Conservation (phyloP, 2,888 invertebrate species). For the Tholera decimalis region DNA sequence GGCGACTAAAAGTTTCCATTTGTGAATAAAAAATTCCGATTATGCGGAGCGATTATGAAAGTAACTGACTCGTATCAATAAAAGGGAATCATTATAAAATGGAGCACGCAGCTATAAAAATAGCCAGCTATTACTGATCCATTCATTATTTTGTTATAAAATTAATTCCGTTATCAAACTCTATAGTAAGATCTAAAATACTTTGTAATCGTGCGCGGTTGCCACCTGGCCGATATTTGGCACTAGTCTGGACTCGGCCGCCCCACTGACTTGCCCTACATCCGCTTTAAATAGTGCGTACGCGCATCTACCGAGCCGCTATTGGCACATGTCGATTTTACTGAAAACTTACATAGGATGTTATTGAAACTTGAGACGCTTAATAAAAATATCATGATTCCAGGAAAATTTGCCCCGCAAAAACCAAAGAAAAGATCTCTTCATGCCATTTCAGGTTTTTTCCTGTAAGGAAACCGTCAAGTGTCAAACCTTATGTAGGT, state of each 20-base stretch:
- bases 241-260: conserved; percentile 69
- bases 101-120: conserved; percentile 2
- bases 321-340: conserved; percentile 74
- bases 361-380: conserved; percentile 61
- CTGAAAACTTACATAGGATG: conserved; percentile 61
- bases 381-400: conserved; percentile 4
- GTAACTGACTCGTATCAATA: background rate
- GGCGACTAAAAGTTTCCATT: conserved; percentile 31
- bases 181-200: conserved; percentile 68
- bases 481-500: no score
- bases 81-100: background rate
- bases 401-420: background rate
- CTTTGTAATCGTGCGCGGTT: conserved; percentile 60
- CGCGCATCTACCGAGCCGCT: conserved; percentile 65
- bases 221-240: conserved; percentile 78
- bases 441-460: background rate
- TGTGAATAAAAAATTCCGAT: conserved; percentile 11
- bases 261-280: conserved; percentile 84
- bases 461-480: background rate
- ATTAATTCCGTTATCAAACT: conserved; percentile 24
- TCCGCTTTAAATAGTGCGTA: conserved; percentile 79
- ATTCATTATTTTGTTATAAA: conserved; percentile 49
- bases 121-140: conserved; percentile 20
- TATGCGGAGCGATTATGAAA: background rate
- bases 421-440: background rate